These are phyloP conservation scores for Chrysoperla carnea DNA, from an alignment of 1,140 invertebrate genomes.

Conservation along the genomic window DNA sequence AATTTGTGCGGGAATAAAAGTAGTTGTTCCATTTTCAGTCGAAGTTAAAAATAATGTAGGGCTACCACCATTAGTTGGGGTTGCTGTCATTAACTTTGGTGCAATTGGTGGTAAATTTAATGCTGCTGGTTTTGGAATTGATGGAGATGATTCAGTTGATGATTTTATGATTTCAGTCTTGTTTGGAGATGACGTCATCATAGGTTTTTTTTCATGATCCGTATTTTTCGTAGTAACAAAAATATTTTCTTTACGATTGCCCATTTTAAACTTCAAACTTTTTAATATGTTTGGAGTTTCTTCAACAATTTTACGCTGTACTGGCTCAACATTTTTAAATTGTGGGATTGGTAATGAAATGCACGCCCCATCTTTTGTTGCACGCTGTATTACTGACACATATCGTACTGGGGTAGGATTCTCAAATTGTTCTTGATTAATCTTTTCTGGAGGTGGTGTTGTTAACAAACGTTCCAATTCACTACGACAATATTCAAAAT, in stretches of 20 bases:
- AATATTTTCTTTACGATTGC: constrained; percentile 37
- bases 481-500: constrained; percentile 8
- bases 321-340: constrained; percentile 4
- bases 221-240: constrained; percentile 33
- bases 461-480: constrained; percentile 24
- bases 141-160: background rate
- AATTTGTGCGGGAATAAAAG: constrained; percentile 23
- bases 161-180: background rate
- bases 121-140: constrained; percentile 1
- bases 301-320: constrained; percentile 10
- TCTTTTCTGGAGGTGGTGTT: constrained; percentile 25
- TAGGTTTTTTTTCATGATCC: background rate
- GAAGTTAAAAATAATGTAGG: constrained; percentile 17
- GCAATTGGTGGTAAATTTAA: constrained; percentile 17
- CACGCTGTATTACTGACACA: constrained; percentile 63
- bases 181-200: constrained; percentile 2
- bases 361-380: constrained; percentile 54
- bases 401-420: constrained; percentile 11
- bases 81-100: constrained; percentile 16
- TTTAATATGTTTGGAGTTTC: constrained; percentile 45
- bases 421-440: background rate
- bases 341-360: constrained; percentile 27
- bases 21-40: constrained; percentile 15
- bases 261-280: constrained; percentile 64
- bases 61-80: constrained; percentile 1